Evolutionary conservation across 1,140 invertebrate genomes (phyloP), one percentile per base, ranked within the genome.

Genomic region (Drosophila repletoides): DNA sequence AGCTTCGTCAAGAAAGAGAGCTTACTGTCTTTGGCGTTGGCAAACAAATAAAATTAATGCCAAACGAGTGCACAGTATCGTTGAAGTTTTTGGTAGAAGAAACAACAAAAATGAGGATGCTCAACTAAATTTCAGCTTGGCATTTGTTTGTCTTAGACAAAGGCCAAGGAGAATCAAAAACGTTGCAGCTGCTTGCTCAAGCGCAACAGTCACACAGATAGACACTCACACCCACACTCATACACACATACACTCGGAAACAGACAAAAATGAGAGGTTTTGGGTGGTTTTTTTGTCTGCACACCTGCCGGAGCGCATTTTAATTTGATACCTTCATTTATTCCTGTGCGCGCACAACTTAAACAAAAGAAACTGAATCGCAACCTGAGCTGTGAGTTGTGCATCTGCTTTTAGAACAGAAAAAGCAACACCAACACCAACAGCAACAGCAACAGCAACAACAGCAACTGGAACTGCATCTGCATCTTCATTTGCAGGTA

Each of bases 271-370:
- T 36, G 10, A 24, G 43, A 21, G 15, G n/a, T n/a, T n/a, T n/a
- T 31, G 34, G 34, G 38, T 66, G 7, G n/a, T 40, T 28, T 69
- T 26, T 55, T 64, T n/a, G 66, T 51, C 60, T 51, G 51, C 51
- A 49, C 69, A 66, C 52, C 69, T 64, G 70, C 43, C 43, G 69
- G 46, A 66, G 72, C 77, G 56, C 56, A 83, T 83, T 86, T 84
- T 84, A 84, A 84, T 84, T 84, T 84, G 79, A 84, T 86, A 79
- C 74, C 80, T 84, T 84, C 70, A 76, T 83, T 81, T 69, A 66
- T 65, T 76, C 49, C 77, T 36, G 31, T 52, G 58, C 72, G 58
- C 56, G 36, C 52, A 34, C 48, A 84, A 84, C 80, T 84, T 63
- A 67, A 84, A 84, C 80, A 84, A 84, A 83, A 72, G 79, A 49